Base-by-base conservation (phyloP, 37 sponge, comb jelly and placozoan genomes). In the Axinella damicornis region DNA sequence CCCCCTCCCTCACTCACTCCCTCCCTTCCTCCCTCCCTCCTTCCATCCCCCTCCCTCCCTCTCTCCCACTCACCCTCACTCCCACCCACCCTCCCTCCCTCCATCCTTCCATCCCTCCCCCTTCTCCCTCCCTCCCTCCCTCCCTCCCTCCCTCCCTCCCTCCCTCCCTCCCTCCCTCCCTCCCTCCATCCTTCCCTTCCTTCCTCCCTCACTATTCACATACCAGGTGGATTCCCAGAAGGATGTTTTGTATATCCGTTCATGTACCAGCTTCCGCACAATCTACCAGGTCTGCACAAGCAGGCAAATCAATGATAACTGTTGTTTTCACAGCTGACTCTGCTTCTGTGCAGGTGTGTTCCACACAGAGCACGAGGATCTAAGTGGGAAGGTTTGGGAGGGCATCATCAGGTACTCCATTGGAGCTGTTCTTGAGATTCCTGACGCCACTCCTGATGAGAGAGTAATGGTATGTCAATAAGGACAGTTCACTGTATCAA, bases 201-300 rank as follows among this genome's bases (percentile, higher is more conserved):
- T 25, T 55, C 17, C 25, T 54, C 15, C n/a, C n/a, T n/a, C n/a
- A n/a, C n/a, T n/a, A n/a, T 14, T 34, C 11, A 5, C n/a, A 19
- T 41, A 13, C 4, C 53, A 83, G 88, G 81, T 17, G 84, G 79
- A 2, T 88, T 92, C 59, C 81, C 92, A 46, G 65, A 27, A 30
- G 92, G 92, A 5, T 62, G 57, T 37, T 87, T 53, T 32, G 55
- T 81, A 0, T 92, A 83, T 60, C 88, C 92, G 64, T 92, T 92
- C 60, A 66, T 61, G 69, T 83, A 87, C 55, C 78, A 77, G 34
- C 80, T 92, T 12, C 92, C 92, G 0, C 80, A 73, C 38, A 79
- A 63, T 16, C 58, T 92, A 5, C 92, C 92, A 83, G 89, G 89
- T 89, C 67, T 52, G 36, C 65, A 46, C 72, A 34, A 28, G 28